phyloP scores from a whole-genome alignment of 2,113 vertebrate genomes.

The Rattus norvegicus region GRCr8 NC_086028.1:19596501-19597000 shows the following conservation, averaged over 20 bases:
- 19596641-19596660: conserved; percentile 22
- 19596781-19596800: conserved; percentile 55
- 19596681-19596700: conserved; percentile 46
- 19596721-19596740: conserved; percentile 63
- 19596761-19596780: not conserved
- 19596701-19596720: conserved; percentile 42
- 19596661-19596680: conserved; percentile 47
- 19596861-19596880: conserved; percentile 48
- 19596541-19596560: not conserved
- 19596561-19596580: not conserved
- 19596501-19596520: not conserved
- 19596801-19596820: conserved; percentile 68
- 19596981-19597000: not conserved
- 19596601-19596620: not conserved
- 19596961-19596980: not conserved
- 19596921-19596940: conserved; percentile 38
- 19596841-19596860: conserved; percentile 70
- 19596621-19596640: conserved; percentile 36
- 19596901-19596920: conserved; percentile 19
- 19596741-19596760: conserved; percentile 13
- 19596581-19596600: not conserved
- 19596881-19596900: conserved; percentile 19
- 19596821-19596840: conserved; percentile 67
- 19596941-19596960: not conserved
- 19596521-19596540: not conserved